phyloP scores from a whole-genome alignment of 2,797 vertebrate genomes.

The Coregonus sp. region DNA sequence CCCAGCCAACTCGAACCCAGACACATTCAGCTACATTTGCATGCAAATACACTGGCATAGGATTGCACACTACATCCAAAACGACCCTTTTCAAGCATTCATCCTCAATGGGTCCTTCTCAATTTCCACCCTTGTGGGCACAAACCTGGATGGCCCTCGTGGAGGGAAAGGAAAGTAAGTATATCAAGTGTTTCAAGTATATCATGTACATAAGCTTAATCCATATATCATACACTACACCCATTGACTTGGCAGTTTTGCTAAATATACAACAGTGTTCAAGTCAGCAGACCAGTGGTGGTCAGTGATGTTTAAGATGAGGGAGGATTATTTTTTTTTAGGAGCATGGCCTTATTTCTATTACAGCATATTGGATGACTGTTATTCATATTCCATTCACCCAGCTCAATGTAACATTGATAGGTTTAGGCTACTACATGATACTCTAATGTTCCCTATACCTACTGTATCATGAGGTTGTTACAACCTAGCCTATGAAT shows the following conservation, averaged over 20 bases:
- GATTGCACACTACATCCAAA: neutral
- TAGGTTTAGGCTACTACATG: too few species aligned
- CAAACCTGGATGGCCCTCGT: neutral
- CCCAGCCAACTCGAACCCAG: neutral
- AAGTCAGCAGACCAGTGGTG: neutral
- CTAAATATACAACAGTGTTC: neutral
- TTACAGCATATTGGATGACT: too few species aligned
- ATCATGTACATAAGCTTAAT: neutral
- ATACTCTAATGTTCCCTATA: too few species aligned
- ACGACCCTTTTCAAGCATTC: neutral
- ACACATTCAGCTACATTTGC: slow-evolving; percentile 3
- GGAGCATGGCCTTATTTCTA: too few species aligned
- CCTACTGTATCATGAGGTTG: too few species aligned
- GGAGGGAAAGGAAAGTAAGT: neutral
- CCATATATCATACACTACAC: neutral
- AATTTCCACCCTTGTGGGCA: neutral
- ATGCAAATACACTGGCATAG: neutral
- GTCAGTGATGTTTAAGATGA: too few species aligned
- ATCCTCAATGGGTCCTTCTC: neutral
- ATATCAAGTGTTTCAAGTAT: neutral
- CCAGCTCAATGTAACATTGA: too few species aligned
- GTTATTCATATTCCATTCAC: too few species aligned
- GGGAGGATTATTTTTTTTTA: too few species aligned
- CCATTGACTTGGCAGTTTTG: neutral
- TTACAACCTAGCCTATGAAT: too few species aligned